phyloP scores from a whole-genome alignment of 2,888 invertebrate species.

The Rhorus exstirpatorius region DNA sequence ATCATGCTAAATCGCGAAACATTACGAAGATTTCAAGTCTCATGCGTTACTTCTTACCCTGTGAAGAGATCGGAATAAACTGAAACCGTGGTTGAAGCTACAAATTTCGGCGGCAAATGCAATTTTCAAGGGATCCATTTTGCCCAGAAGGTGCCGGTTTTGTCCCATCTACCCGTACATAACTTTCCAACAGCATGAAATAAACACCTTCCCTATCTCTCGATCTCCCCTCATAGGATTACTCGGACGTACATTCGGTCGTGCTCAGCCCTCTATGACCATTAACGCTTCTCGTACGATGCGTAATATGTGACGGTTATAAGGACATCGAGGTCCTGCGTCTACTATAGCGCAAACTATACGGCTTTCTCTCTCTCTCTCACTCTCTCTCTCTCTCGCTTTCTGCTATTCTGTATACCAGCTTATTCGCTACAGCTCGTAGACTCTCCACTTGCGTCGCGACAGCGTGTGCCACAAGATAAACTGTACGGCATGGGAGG shows the following conservation, averaged over 20 bases:
- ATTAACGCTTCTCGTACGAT: constrained; percentile 45
- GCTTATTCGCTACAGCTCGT: constrained; percentile 61
- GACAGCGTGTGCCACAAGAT: constrained; percentile 51
- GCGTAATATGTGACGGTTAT: constrained; percentile 52
- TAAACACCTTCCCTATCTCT: constrained; percentile 12
- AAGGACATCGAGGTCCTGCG: constrained; percentile 26
- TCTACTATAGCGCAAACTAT: constrained; percentile 47
- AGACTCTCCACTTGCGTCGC: constrained; percentile 28
- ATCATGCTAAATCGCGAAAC: no score
- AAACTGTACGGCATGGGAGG: constrained; percentile 59
- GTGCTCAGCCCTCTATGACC: constrained; percentile 18
- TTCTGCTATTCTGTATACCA: constrained; percentile 51
- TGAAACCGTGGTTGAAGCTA: no score
- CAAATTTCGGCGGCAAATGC: neutral
- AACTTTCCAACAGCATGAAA: neutral
- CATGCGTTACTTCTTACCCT: no score
- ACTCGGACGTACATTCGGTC: constrained; percentile 56
- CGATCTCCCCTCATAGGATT: constrained; percentile 16
- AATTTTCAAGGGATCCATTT: neutral
- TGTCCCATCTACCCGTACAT: neutral
- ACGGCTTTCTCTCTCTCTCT: constrained; percentile 35
- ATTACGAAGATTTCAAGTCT: no score
- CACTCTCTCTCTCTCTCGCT: no score
- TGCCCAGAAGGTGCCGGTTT: neutral
- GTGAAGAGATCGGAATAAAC: no score